Evolutionary conservation across 2,113 vertebrate genomes (phyloP), one percentile per base, ranked within the genome.

Genomic region (Ascaphus truei): DNA sequence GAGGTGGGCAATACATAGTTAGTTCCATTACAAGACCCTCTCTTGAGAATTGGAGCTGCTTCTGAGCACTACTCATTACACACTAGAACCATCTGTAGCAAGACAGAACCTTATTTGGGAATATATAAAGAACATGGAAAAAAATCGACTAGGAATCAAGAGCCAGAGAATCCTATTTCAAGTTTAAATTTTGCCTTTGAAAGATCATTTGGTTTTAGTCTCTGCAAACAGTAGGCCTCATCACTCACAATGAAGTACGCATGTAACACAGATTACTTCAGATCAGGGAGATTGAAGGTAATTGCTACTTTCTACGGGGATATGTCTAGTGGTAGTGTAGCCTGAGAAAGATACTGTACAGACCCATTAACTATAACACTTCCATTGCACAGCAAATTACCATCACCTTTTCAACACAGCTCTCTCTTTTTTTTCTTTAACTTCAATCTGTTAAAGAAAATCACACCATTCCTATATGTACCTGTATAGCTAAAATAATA

Each of bases 151-250:
- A 75, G 77, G 89, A 92, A 93, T 92, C 88, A 92, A 91, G 90
- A 90, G 86, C 85, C 78, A 80, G 91, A 89, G 93, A 97, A 97
- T 96, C 93, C 93, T 89, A 96, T 98, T 94, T 96, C 93, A 90
- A 94, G 92, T 95, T 94, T 95, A 94, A 96, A 95, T 94, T 94
- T 95, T 93, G 88, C 93, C 91, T 88, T 91, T 89, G 92, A 94
- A 91, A 97, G 93, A 97, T 93, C 94, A 94, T 98, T 97, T 96
- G 92, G 93, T 91, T 89, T 95, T 89, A 92, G 91, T 92, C 90
- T 94, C 90, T 83, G 93, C 93, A 97, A 98, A 98, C 93, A 96
- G 84, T 89, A 83, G 88, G 90, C 88, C 92, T 93, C 92, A 94
- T 97, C 92, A 90, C 91, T 96, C 93, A 93, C 92, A 92, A 92